phyloP scores from a whole-genome alignment of 2,888 invertebrate species.

The Abrostola tripartita region DNA sequence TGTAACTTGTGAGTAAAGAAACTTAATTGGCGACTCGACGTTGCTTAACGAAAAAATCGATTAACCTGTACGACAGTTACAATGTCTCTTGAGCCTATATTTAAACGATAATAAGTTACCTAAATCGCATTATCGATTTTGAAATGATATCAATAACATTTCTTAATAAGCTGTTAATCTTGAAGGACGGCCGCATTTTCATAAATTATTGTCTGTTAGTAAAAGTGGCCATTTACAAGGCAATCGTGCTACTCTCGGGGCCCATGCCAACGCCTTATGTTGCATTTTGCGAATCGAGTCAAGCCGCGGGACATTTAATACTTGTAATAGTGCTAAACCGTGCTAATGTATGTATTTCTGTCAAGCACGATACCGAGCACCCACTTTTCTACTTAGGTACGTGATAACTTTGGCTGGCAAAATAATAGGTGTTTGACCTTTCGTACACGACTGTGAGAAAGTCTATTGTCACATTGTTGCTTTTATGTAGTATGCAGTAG shows the following conservation, averaged over 20 bases:
- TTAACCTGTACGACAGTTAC: neutral
- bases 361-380: constrained; percentile 47
- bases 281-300: constrained; percentile 21
- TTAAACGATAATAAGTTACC: constrained; percentile 12
- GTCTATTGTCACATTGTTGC: constrained; percentile 6
- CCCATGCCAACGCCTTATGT: constrained; percentile 7
- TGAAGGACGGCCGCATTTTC: constrained; percentile 34
- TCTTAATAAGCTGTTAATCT: constrained; percentile 11
- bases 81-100: constrained; percentile 18
- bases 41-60: constrained; percentile 20
- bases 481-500: neutral
- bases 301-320: constrained; percentile 24
- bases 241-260: constrained; percentile 18
- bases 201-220: constrained; percentile 33
- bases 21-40: constrained; percentile 8
- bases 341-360: constrained; percentile 62
- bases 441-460: constrained; percentile 17
- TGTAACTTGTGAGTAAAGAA: constrained; percentile 12
- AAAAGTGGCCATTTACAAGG: constrained; percentile 41
- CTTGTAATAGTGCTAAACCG: constrained; percentile 44
- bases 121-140: constrained; percentile 11
- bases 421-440: constrained; percentile 29
- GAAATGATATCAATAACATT: constrained; percentile 23
- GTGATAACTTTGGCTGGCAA: constrained; percentile 24
- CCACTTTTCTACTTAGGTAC: constrained; percentile 45